Conservation (phyloP, 2,888 invertebrate species). For the Cantharis lateralis region DNA sequence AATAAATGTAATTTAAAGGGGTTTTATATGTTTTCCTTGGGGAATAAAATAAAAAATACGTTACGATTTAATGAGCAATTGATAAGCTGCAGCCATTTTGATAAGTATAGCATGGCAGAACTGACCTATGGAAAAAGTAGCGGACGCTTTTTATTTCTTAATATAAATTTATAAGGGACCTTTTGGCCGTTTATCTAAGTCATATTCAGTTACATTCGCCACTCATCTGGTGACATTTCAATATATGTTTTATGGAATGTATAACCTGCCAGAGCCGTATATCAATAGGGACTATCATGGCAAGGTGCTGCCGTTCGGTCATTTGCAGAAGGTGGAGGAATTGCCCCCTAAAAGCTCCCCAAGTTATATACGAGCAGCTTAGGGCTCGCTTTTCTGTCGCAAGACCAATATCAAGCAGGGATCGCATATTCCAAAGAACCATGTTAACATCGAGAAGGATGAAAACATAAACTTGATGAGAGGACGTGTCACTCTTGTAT, state of each 20-base stretch:
- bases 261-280: conserved; percentile 53
- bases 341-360: conserved; percentile 27
- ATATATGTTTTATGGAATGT: conserved; percentile 57
- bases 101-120: neutral
- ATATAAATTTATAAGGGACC: conserved; percentile 39
- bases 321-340: conserved; percentile 33
- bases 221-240: conserved; percentile 51
- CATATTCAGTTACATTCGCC: conserved; percentile 48
- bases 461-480: conserved; percentile 30
- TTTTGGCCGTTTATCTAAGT: conserved; percentile 43
- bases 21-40: neutral
- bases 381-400: conserved; percentile 28
- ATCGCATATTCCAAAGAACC: conserved; percentile 31
- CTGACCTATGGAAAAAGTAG: conserved; percentile 8
- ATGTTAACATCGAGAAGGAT: conserved; percentile 30
- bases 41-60: neutral
- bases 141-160: conserved; percentile 9
- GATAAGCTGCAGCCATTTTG: neutral
- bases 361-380: conserved; percentile 33
- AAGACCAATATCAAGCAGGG: conserved; percentile 30
- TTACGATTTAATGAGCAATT: conserved; percentile 1
- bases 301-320: conserved; percentile 51
- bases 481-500: conserved; percentile 30
- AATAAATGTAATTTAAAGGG: neutral
- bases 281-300: conserved; percentile 56